A percentile compares a stretch with the other conserved stretches of the same genome.
Conservation (phyloP, 2,113 vertebrate genomes). For the Xenus cinereus region DNA sequence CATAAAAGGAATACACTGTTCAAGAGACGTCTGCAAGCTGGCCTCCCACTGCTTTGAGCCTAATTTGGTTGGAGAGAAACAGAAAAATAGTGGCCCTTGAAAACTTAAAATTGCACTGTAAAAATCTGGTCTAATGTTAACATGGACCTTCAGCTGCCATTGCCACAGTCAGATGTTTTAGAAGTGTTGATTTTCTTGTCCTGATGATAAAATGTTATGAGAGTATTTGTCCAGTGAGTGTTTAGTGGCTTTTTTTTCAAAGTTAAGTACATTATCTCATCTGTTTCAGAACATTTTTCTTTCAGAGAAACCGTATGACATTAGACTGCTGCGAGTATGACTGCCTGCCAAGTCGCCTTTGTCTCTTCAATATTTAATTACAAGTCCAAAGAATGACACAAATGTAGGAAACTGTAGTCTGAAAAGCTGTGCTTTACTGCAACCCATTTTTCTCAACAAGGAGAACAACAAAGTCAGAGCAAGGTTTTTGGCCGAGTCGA, state of each 20-base stretch:
- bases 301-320: neutral
- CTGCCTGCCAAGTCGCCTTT: conserved; percentile 10
- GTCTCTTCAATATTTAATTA: conserved; percentile 25
- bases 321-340: neutral
- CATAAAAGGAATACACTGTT: neutral
- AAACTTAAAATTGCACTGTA: neutral
- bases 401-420: neutral
- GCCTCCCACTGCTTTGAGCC: neutral
- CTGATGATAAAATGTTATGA: neutral
- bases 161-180: neutral
- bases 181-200: neutral
- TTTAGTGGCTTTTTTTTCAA: neutral
- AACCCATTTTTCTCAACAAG: neutral
- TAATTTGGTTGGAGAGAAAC: neutral
- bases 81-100: neutral
- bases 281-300: conserved; percentile 4
- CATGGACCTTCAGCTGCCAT: neutral
- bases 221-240: neutral
- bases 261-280: neutral
- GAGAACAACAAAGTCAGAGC: neutral
- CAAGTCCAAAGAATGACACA: neutral
- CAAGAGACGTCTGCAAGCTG: neutral
- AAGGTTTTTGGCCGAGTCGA: neutral
- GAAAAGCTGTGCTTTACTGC: neutral
- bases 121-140: neutral